Base-by-base conservation (phyloP, 2,797 vertebrate genomes). In the Macropus fuliginosus region DNA sequence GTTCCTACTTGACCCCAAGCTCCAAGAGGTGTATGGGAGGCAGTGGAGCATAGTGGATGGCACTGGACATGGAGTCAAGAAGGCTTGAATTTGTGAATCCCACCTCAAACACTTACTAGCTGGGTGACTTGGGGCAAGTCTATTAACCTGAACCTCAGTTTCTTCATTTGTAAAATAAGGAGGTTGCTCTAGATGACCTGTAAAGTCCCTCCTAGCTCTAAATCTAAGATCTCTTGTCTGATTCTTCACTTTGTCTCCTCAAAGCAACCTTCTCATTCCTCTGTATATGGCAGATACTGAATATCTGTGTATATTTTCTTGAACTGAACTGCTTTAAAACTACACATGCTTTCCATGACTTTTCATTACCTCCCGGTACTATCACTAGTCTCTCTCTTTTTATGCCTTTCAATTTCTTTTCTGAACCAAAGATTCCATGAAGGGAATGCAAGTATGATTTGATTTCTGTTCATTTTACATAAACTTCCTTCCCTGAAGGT, bases 391-490 rank as follows among this genome's bases (percentile, higher is more conserved):
- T 97, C 94, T 81, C 97, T 91, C 95, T 55, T 96, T 96, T 94
- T 46, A 94, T 62, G 62, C 91, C 95, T 56, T 96, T 96, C 95
- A 96, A 74, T 93, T 97, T 97, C 91, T 0, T 62, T 98, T 98
- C 96, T 91, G 98, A 97, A 97, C 55, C 92, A 95, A 93, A 90
- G 92, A 56, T 54, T 56, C 97, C 66, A 91, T 52, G 91, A 95
- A 95, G 95, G 6, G 57, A 96, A 98, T 90, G 52, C 29, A 97
- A 97, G 90, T 10, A 28, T 50, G 93, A 95, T 93, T 28, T 97
- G 97, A 97, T 95, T 98, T 98, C 95, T 91, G 96, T 97, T 98
- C 97, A 97, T 96, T 97, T 96, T 96, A 94, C 93, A 93, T 96
- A 98, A 94, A 92, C 95, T 96, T 97, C 98, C 97, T 94, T 95